Conservation (phyloP, 2,113 vertebrate species). For the Callaeas wilsoni region DNA sequence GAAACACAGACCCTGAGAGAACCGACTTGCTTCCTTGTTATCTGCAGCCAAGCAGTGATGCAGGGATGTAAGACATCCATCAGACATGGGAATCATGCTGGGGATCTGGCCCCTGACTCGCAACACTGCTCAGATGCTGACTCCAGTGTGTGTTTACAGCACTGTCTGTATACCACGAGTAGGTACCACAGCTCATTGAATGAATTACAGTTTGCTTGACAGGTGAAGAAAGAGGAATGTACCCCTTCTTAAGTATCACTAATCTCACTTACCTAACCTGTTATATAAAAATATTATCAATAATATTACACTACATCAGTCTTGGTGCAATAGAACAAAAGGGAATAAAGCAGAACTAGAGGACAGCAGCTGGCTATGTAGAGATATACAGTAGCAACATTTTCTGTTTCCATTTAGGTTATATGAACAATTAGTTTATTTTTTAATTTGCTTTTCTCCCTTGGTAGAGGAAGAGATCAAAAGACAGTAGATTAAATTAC, state of each 20-base stretch:
- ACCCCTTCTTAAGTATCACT: neutral
- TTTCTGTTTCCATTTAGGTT: neutral
- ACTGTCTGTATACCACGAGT: neutral
- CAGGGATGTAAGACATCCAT: neutral
- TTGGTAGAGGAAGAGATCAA: neutral
- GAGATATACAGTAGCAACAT: neutral
- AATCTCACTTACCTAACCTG: neutral
- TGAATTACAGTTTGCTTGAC: neutral
- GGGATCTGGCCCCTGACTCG: neutral
- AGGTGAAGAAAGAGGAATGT: neutral
- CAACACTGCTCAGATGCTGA: neutral
- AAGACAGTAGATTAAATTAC: neutral
- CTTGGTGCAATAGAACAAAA: neutral
- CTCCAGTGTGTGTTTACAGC: neutral
- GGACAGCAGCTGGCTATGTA: neutral
- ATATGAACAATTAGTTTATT: neutral
- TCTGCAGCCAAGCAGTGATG: neutral
- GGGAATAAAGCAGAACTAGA: neutral
- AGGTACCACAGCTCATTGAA: neutral
- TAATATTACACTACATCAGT: neutral
- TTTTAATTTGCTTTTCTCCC: neutral
- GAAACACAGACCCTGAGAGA: neutral
- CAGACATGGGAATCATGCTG: neutral
- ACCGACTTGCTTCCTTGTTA: neutral
- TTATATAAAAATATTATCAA: neutral